Percentiles rank a stretch among this genome's conserved stretches.
phyloP scores from a whole-genome alignment of 1,140 invertebrate genomes.

The Telenomus remus region DNA sequence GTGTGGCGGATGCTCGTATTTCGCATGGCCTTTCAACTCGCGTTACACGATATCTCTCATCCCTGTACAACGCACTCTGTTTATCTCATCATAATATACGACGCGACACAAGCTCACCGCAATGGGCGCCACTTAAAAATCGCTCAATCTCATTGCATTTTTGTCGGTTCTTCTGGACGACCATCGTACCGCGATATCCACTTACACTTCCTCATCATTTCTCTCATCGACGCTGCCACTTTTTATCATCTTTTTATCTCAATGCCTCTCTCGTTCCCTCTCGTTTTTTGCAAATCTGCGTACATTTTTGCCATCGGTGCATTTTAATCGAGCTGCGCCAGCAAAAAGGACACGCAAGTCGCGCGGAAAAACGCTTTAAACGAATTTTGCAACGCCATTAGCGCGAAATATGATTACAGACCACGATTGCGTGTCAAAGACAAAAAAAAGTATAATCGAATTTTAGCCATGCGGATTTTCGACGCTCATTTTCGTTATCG shows the following conservation, averaged over 20 bases:
- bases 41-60: slow-evolving; percentile 59
- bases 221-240: no score
- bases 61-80: slow-evolving; percentile 35
- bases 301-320: no score
- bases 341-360: neutral
- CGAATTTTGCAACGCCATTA: slow-evolving; percentile 26
- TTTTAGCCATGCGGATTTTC: neutral
- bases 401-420: slow-evolving; percentile 29
- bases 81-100: slow-evolving; percentile 52
- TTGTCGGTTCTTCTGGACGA: slow-evolving; percentile 10
- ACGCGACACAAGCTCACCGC: slow-evolving; percentile 10
- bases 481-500: neutral
- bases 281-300: no score
- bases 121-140: slow-evolving; percentile 28
- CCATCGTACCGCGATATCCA: neutral
- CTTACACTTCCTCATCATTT: neutral
- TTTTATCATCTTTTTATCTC: no score
- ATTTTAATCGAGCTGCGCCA: neutral
- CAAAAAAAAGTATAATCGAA: slow-evolving; percentile 4
- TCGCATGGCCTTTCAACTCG: slow-evolving; percentile 69
- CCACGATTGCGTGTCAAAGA: slow-evolving; percentile 33
- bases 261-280: no score
- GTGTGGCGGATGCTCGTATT: slow-evolving; percentile 61
- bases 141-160: slow-evolving; percentile 15
- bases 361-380: slow-evolving; percentile 14